These are phyloP conservation scores for Rutpela maculata DNA, from an alignment of 2,888 invertebrate genomes.

Conservation along the genomic window DNA sequence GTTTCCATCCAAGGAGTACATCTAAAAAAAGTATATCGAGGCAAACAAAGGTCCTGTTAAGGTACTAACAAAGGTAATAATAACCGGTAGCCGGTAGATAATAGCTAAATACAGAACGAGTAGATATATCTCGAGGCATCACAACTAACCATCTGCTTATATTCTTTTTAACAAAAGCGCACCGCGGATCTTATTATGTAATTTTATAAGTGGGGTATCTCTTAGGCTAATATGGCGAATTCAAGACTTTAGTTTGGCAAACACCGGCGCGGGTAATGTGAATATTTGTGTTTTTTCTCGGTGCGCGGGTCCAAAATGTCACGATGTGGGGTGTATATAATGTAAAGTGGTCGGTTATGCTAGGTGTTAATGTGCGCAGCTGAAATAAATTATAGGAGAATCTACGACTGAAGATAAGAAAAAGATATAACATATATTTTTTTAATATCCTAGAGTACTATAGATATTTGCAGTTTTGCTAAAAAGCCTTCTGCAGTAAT, in stretches of 20 bases:
- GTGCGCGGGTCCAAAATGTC: not conserved
- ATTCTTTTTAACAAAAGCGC: constrained; percentile 55
- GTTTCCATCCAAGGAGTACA: not conserved
- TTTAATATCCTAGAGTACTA: no score
- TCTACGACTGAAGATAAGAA: no score
- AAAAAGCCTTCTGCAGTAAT: no score
- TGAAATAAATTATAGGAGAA: no score
- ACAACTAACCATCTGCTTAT: constrained; percentile 59
- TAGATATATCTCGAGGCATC: constrained; percentile 61
- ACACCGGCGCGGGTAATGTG: not conserved
- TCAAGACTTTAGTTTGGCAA: constrained; percentile 46
- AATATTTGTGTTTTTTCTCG: not conserved
- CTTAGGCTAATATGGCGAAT: constrained; percentile 36
- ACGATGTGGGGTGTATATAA: not conserved
- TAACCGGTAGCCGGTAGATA: constrained; percentile 58
- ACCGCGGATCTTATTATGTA: constrained; percentile 60
- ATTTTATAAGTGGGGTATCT: constrained; percentile 60
- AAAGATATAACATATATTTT: no score
- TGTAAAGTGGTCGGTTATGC: no score
- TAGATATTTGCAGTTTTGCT: no score
- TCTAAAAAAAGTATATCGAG: constrained; percentile 35
- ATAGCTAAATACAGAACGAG: constrained; percentile 52
- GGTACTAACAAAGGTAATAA: constrained; percentile 62
- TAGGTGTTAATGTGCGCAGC: no score
- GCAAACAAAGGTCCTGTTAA: constrained; percentile 50